Evolutionary conservation across 1,140 invertebrate species (phyloP).

Genomic region (Lerema accius): DNA sequence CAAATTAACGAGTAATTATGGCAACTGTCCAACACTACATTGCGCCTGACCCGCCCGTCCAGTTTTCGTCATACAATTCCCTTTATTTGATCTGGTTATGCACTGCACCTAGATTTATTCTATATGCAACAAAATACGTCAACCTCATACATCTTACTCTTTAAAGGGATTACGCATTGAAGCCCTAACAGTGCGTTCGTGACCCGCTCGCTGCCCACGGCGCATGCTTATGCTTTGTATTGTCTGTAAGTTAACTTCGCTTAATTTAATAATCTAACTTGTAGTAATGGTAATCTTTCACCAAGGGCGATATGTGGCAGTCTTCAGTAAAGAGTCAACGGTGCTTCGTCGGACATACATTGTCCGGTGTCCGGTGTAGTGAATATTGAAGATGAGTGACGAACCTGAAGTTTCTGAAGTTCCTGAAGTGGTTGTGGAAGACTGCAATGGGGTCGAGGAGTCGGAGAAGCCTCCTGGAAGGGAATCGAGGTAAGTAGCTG

Average conservation of each 20-base stretch:
- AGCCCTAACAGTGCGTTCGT: conserved; percentile 77
- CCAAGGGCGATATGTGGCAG: conserved; percentile 74
- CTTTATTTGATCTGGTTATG: not conserved
- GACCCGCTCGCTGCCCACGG: conserved; percentile 70
- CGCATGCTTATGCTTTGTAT: conserved; percentile 74
- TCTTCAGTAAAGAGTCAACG: conserved; percentile 53
- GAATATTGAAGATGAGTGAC: conserved; percentile 64
- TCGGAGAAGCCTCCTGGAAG: conserved; percentile 37
- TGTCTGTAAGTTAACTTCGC: conserved; percentile 72
- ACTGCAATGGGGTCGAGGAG: conserved; percentile 67
- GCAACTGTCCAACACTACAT: too few species aligned
- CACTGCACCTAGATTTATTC: not conserved
- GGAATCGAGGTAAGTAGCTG: conserved; percentile 60
- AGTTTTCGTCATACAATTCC: too few species aligned
- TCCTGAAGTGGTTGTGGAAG: conserved; percentile 64
- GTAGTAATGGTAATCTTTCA: conserved; percentile 76
- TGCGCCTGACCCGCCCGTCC: too few species aligned
- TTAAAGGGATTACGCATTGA: conserved; percentile 77
- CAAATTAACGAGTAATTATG: too few species aligned
- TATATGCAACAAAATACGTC: conserved; percentile 10
- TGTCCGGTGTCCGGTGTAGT: conserved; percentile 46
- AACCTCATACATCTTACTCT: conserved; percentile 46
- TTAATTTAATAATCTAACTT: conserved; percentile 83
- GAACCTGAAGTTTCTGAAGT: too few species aligned
- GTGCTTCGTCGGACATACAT: conserved; percentile 41